These are phyloP conservation scores for Etia nguti DNA, from an alignment of 2,113 vertebrate species.

Conservation along the genomic window DNA sequence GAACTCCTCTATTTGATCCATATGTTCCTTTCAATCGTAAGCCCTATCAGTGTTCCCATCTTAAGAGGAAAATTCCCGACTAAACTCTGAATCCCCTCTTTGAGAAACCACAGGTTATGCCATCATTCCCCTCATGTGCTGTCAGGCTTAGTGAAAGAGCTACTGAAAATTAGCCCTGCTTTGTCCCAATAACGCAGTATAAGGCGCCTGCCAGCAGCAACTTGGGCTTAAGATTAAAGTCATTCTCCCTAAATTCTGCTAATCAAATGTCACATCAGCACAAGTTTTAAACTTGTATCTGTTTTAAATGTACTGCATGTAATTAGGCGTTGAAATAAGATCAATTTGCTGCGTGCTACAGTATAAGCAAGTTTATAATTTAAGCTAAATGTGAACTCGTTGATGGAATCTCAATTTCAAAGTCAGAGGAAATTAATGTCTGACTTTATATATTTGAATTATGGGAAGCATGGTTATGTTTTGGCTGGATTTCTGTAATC, in stretches of 20 bases:
- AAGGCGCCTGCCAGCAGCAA: constrained; percentile 28
- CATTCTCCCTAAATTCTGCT: constrained; percentile 18
- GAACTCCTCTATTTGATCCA: constrained; percentile 48
- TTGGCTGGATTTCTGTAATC: constrained; percentile 1
- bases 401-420: constrained; percentile 30
- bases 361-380: constrained; percentile 35
- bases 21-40: constrained; percentile 45
- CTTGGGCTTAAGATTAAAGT: constrained; percentile 40
- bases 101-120: constrained; percentile 52
- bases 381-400: constrained; percentile 17
- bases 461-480: constrained; percentile 14
- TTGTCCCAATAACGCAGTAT: constrained; percentile 4
- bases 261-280: constrained; percentile 47
- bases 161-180: constrained; percentile 46
- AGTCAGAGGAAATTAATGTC: constrained; percentile 39
- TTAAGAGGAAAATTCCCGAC: constrained; percentile 45
- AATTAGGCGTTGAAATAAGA: constrained; percentile 34
- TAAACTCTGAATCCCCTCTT: constrained; percentile 49
- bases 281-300: constrained; percentile 21
- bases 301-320: constrained; percentile 23
- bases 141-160: constrained; percentile 44
- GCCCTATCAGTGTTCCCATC: constrained; percentile 51
- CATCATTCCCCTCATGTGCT: constrained; percentile 31
- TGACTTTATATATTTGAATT: constrained; percentile 23
- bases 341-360: constrained; percentile 43